Evolutionary conservation across 1,140 invertebrate species (phyloP).

Genomic region (Micrasema longulum): DNA sequence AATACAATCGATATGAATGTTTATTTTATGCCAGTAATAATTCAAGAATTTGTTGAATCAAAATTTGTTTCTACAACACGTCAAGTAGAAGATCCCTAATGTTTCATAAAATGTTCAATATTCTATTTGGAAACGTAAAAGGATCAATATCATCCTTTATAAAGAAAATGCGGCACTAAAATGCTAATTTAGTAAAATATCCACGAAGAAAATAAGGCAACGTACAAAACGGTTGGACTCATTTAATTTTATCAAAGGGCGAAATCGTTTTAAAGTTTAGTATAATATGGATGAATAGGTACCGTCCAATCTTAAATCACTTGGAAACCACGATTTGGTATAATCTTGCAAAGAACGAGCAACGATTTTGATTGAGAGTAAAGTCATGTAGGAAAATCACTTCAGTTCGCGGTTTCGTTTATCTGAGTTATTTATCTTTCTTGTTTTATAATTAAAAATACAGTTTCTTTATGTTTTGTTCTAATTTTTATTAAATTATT

Average conservation of each 20-base stretch:
- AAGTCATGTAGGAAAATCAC: neutral
- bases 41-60: too few species aligned
- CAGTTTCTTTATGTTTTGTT: neutral
- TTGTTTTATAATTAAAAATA: neutral
- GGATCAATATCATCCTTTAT: neutral
- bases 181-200: neutral
- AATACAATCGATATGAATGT: too few species aligned
- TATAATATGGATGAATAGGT: neutral
- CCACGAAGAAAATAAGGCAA: neutral
- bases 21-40: too few species aligned
- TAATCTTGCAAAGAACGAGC: neutral
- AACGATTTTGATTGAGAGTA: constrained; percentile 2
- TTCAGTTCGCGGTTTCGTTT: too few species aligned
- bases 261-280: neutral
- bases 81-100: too few species aligned
- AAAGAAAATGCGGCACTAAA: neutral
- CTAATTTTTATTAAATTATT: neutral
- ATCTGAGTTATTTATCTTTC: too few species aligned
- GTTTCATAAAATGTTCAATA: too few species aligned
- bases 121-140: too few species aligned
- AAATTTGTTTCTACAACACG: too few species aligned
- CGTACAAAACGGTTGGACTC: too few species aligned
- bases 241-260: too few species aligned
- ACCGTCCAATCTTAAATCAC: constrained; percentile 9
- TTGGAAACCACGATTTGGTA: constrained; percentile 22